phyloP scores from a whole-genome alignment of 1,140 invertebrate genomes.

The Drosophila burlai region DNA sequence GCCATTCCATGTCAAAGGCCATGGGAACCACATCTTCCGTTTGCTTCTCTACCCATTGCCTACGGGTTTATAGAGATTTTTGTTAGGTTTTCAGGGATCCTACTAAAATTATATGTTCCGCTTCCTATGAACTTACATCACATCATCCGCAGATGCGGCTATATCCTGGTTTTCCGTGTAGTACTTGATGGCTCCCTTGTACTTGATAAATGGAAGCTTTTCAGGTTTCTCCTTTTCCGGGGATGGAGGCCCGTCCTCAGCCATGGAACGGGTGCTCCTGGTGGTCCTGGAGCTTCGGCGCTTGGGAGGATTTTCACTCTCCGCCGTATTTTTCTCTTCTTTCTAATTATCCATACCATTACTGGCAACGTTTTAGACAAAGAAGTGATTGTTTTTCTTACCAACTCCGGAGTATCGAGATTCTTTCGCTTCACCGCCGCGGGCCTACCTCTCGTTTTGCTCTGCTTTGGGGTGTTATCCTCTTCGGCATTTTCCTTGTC shows the following conservation, averaged over 20 bases:
- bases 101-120: background rate
- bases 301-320: conserved; percentile 75
- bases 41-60: conserved; percentile 85
- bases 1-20: conserved; percentile 89
- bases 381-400: conserved; percentile 10
- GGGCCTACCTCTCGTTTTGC: conserved; percentile 16
- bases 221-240: conserved; percentile 58
- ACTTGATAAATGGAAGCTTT: conserved; percentile 85
- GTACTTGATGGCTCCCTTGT: conserved; percentile 86
- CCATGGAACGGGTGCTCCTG: conserved; percentile 73
- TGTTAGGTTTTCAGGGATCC: background rate
- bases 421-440: conserved; percentile 49
- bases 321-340: conserved; percentile 36
- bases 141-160: conserved; percentile 86
- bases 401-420: conserved; percentile 56
- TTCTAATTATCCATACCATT: conserved; percentile 9
- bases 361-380: too few species aligned
- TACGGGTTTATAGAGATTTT: conserved; percentile 29
- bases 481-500: conserved; percentile 34
- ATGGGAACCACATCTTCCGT: conserved; percentile 85
- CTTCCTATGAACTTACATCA: conserved; percentile 85
- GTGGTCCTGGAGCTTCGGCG: conserved; percentile 69
- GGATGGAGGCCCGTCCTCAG: conserved; percentile 56
- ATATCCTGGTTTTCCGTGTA: conserved; percentile 86
- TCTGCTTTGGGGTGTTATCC: conserved; percentile 30